Evolutionary conservation across 2,797 vertebrate species (phyloP), one percentile per base, ranked within the genome.

Genomic region (Helarctos malayanus): DNA sequence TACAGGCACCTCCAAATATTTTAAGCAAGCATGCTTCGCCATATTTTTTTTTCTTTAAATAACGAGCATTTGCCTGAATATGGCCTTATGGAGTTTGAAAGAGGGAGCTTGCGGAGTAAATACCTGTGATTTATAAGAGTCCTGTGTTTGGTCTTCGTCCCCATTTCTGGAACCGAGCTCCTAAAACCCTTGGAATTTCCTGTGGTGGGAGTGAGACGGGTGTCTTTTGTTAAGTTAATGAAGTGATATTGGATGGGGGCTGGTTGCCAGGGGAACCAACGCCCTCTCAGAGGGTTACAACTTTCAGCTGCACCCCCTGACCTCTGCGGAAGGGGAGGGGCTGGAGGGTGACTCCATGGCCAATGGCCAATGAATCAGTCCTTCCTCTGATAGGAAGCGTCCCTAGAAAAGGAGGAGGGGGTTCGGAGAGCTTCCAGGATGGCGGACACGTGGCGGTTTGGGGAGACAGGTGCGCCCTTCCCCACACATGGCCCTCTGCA

Each of bases 211-310:
- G n/a, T 19, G 0, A 2, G 0, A 7, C 2, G 47, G 59, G 59
- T n/a, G 57, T 68, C 57, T 14, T 54, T 54, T 45, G 57, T 85
- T 9, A 76, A 1, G 35, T 10, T 54, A 76, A 85, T 6, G n/a
- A 65, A 19, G 45, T 2, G 2, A 1, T 9, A 2, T 68, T 19
- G 8, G 45, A 9, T 1, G 45, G 45, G 57, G 13, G 69, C 27
- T 63, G 56, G 80, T n/a, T 23, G 45, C 57, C 45, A 12, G 15
- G 87, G 47, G 16, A 89, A 54, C 87, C n/a, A 9, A 7, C 27
- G 18, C 0, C 8, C 18, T 0, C 4, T 1, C 1, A 0, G 23
- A 1, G n/a, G 21, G 6, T 25, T 19, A 32, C 3, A 7, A 5
- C 8, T 2, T n/a, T 15, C 38, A 10, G 8, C 12, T 16, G 21